Evolutionary conservation across 1,140 invertebrate species (phyloP), one percentile per base, ranked within the genome.

Genomic region (Cherax destructor): DNA sequence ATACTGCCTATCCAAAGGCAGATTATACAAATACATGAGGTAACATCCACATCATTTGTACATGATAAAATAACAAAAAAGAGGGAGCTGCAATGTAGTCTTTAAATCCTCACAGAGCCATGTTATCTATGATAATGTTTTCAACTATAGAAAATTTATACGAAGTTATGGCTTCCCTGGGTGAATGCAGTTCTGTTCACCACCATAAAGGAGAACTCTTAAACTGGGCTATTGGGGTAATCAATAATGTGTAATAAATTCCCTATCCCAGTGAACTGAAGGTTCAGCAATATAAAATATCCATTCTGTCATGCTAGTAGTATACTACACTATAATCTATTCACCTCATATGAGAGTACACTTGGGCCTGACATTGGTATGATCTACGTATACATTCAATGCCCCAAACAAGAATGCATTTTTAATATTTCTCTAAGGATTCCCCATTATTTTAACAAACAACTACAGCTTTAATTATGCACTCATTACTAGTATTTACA

Each of bases 241-340:
- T 6, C 16, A 74, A 21, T 65, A 74, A 30, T 7, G 24, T 74
- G n/a, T 30, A 74, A 30, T 30, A 74, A 74, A 74, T n/a, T 74
- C 30, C 3, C 1, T 69, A 18, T 69, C 65, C 65, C 65, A 74
- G 4, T 74, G 69, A 30, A 74, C 69, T 74, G 24, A 7, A 7
- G 6, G 21, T 30, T 74, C n/a, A 74, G 21, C n/a, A 74, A 74
- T 74, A 74, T 30, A 74, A 74, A 74, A 30, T 21, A 74, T n/a
- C 11, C 69, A 74, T 30, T 74, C 61, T 41, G 21, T 74, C 69
- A 74, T 24, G 69, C 69, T 30, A 41, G 30, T 41, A 41, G 30
- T 41, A 41, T 41, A 74, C 69, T 74, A 74, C 69, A 74, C 24
- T 74, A 16, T 69, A 74, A 74, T 74, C 69, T 74, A 74, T 74